phyloP scores from a whole-genome alignment of 1,140 invertebrate species.

The Bombus balteatus region DNA sequence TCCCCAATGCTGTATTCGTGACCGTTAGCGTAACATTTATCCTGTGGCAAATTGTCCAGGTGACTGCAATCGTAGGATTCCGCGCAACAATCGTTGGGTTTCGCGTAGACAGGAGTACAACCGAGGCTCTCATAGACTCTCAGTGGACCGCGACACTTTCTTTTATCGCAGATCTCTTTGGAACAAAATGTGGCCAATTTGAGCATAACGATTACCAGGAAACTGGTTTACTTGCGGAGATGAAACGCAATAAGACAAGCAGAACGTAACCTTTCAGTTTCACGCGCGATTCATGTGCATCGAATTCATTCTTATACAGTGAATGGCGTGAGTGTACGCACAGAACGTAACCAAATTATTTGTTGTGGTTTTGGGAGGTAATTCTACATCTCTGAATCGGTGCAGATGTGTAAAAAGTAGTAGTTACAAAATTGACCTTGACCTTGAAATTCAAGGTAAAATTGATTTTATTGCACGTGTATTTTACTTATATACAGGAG shows the following conservation, averaged over 20 bases:
- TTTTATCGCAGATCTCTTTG: slow-evolving; percentile 55
- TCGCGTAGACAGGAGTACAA: slow-evolving; percentile 59
- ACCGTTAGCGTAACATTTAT: slow-evolving; percentile 67
- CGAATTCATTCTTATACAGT: neutral
- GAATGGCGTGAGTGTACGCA: no score
- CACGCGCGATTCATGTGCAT: neutral
- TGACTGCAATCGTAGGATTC: slow-evolving; percentile 60
- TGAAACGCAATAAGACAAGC: neutral
- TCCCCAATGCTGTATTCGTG: slow-evolving; percentile 59
- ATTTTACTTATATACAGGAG: no score
- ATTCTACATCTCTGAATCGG: no score
- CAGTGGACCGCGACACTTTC: slow-evolving; percentile 58
- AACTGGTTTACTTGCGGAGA: neutral
- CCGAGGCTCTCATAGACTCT: slow-evolving; percentile 51
- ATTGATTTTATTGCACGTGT: no score
- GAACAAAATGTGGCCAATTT: neutral
- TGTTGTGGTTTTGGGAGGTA: no score
- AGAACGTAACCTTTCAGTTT: neutral
- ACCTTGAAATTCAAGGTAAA: no score
- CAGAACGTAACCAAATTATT: no score
- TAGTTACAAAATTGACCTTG: no score
- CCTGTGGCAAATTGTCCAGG: slow-evolving; percentile 23
- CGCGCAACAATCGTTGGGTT: slow-evolving; percentile 63
- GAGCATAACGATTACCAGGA: neutral
- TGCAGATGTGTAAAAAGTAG: no score